Evolutionary conservation across 2,113 vertebrate genomes (phyloP).

Genomic region (Carollia perspicillata): DNA sequence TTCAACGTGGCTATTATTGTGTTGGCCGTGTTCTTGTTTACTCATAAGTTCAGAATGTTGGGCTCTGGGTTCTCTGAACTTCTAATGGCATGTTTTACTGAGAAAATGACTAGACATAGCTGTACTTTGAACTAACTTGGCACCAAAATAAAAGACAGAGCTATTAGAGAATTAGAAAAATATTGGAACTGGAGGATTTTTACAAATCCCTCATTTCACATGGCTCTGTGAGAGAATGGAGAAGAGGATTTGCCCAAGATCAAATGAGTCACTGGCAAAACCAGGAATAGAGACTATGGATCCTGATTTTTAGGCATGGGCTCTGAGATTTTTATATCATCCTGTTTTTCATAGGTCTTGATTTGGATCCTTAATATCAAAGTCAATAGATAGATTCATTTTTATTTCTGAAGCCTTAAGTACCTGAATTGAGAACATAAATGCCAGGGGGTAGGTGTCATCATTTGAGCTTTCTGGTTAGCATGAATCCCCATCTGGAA

Average conservation of each 20-base stretch:
- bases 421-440: not conserved
- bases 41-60: not conserved
- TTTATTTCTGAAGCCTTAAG: conserved; percentile 1
- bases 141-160: not conserved
- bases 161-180: not conserved
- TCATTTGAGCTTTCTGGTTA: not conserved
- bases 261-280: conserved; percentile 21
- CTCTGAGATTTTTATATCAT: not conserved
- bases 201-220: not conserved
- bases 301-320: not conserved
- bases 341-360: not conserved
- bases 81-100: not conserved
- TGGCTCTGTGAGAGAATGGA: not conserved
- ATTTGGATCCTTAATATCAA: not conserved
- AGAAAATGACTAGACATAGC: not conserved
- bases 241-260: not conserved
- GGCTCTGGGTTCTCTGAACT: conserved; percentile 29
- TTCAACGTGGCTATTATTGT: conserved; percentile 18
- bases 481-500: not conserved
- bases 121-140: conserved; percentile 18
- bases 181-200: not conserved
- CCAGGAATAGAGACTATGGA: not conserved
- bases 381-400: not conserved
- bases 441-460: not conserved
- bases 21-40: not conserved